Evolutionary conservation across 2,888 invertebrate species (phyloP), one percentile per base, ranked within the genome.

Genomic region (Hirtodrosophila alboralis): DNA sequence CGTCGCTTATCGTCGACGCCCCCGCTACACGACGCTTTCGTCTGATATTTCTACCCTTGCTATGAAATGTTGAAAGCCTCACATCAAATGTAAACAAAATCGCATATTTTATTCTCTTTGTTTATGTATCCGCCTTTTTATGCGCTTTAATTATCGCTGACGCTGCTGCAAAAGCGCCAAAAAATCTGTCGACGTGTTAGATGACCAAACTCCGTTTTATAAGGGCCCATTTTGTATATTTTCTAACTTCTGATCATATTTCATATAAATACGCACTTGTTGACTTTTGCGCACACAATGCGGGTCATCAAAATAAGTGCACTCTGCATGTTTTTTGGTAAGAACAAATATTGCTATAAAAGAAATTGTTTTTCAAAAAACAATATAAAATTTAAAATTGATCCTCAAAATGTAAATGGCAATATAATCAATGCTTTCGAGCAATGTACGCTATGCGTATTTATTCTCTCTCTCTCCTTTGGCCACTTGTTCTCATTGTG

Each of bases 1-100:
- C 60, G 56, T 57, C 48, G 49, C 86, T 85, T 85, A 78, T 85
- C 79, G 61, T 48, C 51, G 31, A 62, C 57, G 65, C 44, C 63
- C 51, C 68, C 75, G 54, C 56, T 41, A 1, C 31, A 21, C 8
- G 14, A 5, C 37, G 14, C 40, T 31, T 36, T 33, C 51, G 21
- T 41, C 47, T 45, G 28, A 43, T 61, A 43, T 44, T 27, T 51
- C 31, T 13, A 40, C 33, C 12, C 38, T n/a, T 38, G 23, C 23
- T 36, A 45, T 23, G 8, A 23, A 23, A 8, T 18, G 18, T 13
- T 33, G 6, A 48, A 26, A 44, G 27, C 21, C 18, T 43, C 26
- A 7, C n/a, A 2, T 10, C 34, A 60, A 57, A 70, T 65, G 61
- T 73, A 75, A 75, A 73, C 61, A 73, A 62, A 62, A 54, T 54